A percentile compares a stretch with the other conserved stretches of the same genome.
Evolutionary conservation across 2,113 vertebrate species (phyloP).

Genomic region (Connochaetes taurinus): DNA sequence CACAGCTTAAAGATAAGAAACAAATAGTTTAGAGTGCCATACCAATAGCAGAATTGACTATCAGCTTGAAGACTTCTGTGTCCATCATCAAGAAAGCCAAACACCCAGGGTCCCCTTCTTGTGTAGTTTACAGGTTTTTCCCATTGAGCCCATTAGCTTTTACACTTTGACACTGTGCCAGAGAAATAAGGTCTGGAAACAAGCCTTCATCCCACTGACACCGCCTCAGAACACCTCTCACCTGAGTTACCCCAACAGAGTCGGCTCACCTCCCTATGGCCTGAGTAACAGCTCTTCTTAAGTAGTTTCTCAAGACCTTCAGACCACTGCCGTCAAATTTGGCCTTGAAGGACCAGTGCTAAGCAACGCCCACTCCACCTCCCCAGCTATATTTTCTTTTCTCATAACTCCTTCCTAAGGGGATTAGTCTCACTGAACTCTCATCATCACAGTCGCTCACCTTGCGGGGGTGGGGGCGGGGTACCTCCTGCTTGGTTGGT

Average conservation of each 20-base stretch:
- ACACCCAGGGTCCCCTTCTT: neutral
- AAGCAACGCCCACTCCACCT: neutral
- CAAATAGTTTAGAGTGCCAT: neutral
- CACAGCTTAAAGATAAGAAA: neutral
- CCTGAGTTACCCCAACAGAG: neutral
- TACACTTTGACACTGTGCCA: neutral
- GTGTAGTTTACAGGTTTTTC: neutral
- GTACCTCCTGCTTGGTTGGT: neutral
- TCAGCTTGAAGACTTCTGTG: neutral
- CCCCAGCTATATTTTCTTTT: neutral
- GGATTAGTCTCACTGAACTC: neutral
- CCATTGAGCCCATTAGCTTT: neutral
- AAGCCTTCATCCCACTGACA: neutral
- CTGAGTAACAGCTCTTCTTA: neutral
- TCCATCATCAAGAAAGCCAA: neutral
- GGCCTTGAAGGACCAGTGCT: neutral
- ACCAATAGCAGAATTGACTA: neutral
- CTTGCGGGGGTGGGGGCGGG: accelerated
- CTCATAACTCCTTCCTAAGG: neutral
- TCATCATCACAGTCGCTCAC: neutral
- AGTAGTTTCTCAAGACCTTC: neutral
- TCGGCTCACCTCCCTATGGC: too few species aligned
- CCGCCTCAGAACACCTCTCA: neutral
- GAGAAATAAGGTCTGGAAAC: neutral
- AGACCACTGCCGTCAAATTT: neutral